These are phyloP conservation scores for Pterois miles DNA, from an alignment of 2,797 vertebrate genomes.

Conservation along the genomic window DNA sequence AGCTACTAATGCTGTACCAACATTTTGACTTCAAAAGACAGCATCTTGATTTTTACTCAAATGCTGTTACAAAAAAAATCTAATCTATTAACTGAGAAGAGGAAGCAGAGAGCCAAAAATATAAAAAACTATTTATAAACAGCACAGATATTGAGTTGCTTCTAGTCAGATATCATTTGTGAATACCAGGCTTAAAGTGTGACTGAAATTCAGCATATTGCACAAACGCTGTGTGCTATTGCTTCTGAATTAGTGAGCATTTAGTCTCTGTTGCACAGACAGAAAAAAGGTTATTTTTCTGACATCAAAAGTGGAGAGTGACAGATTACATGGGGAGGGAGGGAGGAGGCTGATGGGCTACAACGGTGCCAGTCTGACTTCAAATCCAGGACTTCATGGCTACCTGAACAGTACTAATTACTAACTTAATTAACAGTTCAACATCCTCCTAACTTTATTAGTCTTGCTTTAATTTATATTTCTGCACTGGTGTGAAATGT, in stretches of 20 bases:
- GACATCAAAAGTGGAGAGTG: slow-evolving; percentile 5
- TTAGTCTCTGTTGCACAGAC: neutral
- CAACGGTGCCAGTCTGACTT: neutral
- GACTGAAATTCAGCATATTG: neutral
- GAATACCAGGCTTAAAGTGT: slow-evolving; percentile 10
- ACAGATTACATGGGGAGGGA: neutral
- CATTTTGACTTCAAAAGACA: slow-evolving; percentile 53
- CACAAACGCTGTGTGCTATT: neutral
- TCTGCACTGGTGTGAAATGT: neutral
- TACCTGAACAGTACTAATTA: neutral
- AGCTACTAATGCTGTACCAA: slow-evolving; percentile 38
- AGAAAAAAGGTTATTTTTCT: neutral
- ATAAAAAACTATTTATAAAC: slow-evolving; percentile 2
- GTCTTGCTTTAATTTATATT: neutral
- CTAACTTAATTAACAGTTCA: neutral
- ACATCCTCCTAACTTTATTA: neutral
- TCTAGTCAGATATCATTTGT: slow-evolving; percentile 21
- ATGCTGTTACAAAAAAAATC: slow-evolving; percentile 1
- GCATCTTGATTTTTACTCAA: slow-evolving; percentile 25
- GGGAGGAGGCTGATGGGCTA: neutral
- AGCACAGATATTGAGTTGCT: slow-evolving; percentile 8
- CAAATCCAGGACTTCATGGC: neutral
- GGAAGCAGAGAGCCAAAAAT: slow-evolving; percentile 39
- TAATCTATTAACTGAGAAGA: slow-evolving; percentile 27
- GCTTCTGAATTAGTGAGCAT: slow-evolving; percentile 21